Conservation (phyloP, 2,113 vertebrate species). For the Podocnemis expansa region DNA sequence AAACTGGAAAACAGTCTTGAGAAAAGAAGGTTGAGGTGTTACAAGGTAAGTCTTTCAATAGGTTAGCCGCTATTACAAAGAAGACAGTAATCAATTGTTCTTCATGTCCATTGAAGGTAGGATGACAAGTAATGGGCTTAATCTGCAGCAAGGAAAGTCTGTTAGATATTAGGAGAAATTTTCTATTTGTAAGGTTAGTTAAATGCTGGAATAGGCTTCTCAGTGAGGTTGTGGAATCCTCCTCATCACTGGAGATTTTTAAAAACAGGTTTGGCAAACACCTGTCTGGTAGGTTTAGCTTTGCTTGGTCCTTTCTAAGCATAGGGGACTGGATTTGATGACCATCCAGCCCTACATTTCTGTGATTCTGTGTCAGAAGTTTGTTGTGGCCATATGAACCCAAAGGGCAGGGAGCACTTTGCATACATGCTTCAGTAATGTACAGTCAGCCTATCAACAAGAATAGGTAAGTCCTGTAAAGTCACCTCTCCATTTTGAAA, state of each 20-base stretch:
- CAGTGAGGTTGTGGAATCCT: not conserved
- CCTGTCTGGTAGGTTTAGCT: not conserved
- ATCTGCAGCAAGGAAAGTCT: not conserved
- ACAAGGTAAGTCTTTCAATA: not conserved
- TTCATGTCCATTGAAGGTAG: not conserved
- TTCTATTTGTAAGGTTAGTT: not conserved
- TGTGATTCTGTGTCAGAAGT: not conserved
- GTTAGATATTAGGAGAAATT: not conserved
- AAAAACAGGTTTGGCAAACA: not conserved
- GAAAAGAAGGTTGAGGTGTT: not conserved
- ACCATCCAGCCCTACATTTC: not conserved
- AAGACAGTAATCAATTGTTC: not conserved
- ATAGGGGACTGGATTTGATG: not conserved
- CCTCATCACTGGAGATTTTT: not conserved
- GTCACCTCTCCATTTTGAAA: not conserved
- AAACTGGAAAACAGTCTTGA: not conserved
- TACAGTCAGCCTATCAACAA: not conserved
- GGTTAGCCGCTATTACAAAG: not conserved
- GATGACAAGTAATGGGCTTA: not conserved
- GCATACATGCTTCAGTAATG: not conserved
- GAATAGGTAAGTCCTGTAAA: not conserved
- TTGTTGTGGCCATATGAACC: not conserved
- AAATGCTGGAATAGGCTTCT: not conserved
- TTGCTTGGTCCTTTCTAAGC: not conserved
- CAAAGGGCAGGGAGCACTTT: not conserved